Evolutionary conservation across 2,797 vertebrate genomes (phyloP).

Genomic region (Chiloscyllium punctatum): DNA sequence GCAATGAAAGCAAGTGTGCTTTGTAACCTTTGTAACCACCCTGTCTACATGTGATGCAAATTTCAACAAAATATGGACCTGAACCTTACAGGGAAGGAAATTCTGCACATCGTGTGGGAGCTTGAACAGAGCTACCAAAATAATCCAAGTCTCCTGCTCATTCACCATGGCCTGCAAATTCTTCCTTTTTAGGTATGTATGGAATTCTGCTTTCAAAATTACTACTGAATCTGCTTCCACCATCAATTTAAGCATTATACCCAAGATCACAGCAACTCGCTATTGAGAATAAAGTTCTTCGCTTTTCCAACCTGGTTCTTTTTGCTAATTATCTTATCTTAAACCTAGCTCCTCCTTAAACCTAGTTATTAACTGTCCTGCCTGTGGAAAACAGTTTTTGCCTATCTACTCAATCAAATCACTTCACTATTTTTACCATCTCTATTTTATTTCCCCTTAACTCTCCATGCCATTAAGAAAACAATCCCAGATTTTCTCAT

Average conservation of each 20-base stretch:
- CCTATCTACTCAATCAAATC: neutral
- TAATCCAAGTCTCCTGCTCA: too few species aligned
- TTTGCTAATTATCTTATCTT: neutral
- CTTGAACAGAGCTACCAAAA: neutral
- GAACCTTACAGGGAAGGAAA: too few species aligned
- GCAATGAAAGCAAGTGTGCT: too few species aligned
- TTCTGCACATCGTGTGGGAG: neutral
- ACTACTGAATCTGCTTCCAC: too few species aligned
- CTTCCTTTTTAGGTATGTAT: too few species aligned
- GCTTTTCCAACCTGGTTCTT: too few species aligned
- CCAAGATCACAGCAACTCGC: neutral
- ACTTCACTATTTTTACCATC: neutral
- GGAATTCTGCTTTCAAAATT: too few species aligned
- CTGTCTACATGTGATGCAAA: too few species aligned
- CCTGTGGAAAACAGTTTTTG: neutral
- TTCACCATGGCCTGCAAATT: too few species aligned
- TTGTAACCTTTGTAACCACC: too few species aligned
- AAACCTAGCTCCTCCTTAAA: neutral
- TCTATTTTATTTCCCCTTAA: neutral
- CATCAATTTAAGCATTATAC: neutral
- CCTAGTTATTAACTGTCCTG: neutral
- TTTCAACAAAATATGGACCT: too few species aligned
- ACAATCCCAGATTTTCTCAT: neutral
- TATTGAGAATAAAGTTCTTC: neutral
- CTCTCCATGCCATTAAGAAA: neutral